Evolutionary conservation across 2,888 invertebrate species (phyloP), one percentile per base, ranked within the genome.

Genomic region (Melieria crassipennis): DNA sequence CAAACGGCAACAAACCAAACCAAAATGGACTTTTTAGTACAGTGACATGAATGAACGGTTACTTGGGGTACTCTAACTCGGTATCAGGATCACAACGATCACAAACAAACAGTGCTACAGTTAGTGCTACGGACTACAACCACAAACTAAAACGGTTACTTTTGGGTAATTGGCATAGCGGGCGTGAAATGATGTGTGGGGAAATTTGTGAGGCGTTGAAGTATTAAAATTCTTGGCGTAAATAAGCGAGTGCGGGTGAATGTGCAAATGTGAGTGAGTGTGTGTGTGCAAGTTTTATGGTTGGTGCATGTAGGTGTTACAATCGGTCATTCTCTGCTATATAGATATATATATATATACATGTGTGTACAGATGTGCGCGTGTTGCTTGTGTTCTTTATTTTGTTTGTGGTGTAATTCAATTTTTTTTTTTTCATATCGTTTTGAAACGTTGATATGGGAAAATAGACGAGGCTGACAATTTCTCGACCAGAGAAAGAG

Each of bases 11-110:
- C 46, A n/a, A 42, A 56, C 30, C 13, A 30, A 52, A 52, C 52
- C 52, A 52, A 7, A 46, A 69, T 62, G 52, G 47, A n/a, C 16
- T 11, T 52, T 60, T 56, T 65, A 56, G 45, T 45, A 13, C 16
- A 5, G 52, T 50, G 56, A 30, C 30, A 30, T 30, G 30, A 30
- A 30, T 30, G 30, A 30, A 30, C 30, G 30, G 6, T 52, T 52
- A n/a, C 5, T 52, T 52, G 6, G 10, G 52, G 11, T 52, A 5
- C 13, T 7, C 5, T 52, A n/a, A n/a, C 13, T 52, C 5, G 52
- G 52, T 9, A n/a, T 7, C 5, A 4, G 13, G 52, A n/a, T 7
- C 13, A 52, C 9, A n/a, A n/a, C 9, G 13, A 52, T 13, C 7
- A 6, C 52, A 11, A 52, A 50, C 13, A 13, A 52, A 52, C 13